These are phyloP conservation scores for Hydractinia echinata DNA, from an alignment of 30 jellyfish, hydroid and myxozoan genomes.

Conservation along the genomic window DNA sequence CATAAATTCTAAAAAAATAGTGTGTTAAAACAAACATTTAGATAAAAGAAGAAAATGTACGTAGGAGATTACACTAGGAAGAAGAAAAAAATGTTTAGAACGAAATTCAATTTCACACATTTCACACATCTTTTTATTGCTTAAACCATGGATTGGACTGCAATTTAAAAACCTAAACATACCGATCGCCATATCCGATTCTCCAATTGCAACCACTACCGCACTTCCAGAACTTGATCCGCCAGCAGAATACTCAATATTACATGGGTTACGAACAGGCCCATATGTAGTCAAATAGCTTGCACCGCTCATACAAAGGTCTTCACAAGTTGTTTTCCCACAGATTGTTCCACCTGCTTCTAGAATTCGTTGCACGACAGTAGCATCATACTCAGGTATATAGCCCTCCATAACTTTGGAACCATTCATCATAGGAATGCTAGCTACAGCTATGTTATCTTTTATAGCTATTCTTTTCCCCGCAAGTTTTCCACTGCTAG, in stretches of 20 bases:
- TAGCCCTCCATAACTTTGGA: constrained; percentile 25
- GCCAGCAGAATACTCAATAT: constrained; percentile 10
- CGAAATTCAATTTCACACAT: too few species aligned
- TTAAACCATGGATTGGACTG: too few species aligned
- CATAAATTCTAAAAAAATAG: too few species aligned
- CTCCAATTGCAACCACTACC: constrained; percentile 25
- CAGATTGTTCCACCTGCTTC: background rate
- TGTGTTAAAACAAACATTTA: too few species aligned
- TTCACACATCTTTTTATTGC: too few species aligned
- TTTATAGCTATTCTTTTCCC: constrained; percentile 27
- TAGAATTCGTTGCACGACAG: constrained; percentile 16
- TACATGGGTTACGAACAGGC: constrained; percentile 16
- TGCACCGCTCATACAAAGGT: constrained; percentile 15
- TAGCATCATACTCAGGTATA: constrained; percentile 32
- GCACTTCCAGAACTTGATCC: constrained; percentile 25
- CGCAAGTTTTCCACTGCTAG: background rate
- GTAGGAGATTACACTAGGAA: too few species aligned
- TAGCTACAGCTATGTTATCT: constrained; percentile 28
- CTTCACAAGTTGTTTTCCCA: constrained; percentile 23
- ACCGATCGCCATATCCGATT: constrained; percentile 22
- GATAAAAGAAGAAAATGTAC: too few species aligned
- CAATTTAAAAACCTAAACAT: background rate
- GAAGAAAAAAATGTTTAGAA: too few species aligned
- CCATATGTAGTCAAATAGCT: constrained; percentile 9
- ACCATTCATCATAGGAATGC: constrained; percentile 34